Conservation (phyloP, 1,140 invertebrate genomes). For the Piezodorus guildinii region DNA sequence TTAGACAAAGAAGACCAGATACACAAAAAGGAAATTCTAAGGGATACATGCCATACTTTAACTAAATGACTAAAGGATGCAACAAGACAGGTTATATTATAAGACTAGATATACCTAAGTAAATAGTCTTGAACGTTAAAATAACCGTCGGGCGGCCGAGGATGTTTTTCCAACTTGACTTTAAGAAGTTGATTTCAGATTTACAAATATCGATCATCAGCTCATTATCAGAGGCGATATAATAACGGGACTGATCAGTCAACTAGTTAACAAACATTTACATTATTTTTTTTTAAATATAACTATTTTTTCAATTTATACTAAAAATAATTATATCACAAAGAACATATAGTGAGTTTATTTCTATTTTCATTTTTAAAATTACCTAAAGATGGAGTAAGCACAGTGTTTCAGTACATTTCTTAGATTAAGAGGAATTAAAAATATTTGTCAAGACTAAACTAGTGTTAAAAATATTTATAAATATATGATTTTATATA, state of each 20-base stretch:
- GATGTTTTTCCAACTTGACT: conserved; percentile 90
- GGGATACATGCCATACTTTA: neutral
- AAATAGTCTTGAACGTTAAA: conserved; percentile 73
- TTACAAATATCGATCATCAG: conserved; percentile 95
- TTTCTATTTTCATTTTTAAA: too few species aligned
- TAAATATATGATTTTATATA: too few species aligned
- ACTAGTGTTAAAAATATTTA: too few species aligned
- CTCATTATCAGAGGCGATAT: conserved; percentile 93
- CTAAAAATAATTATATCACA: too few species aligned
- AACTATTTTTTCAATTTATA: too few species aligned
- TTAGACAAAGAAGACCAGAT: neutral
- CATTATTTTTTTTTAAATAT: neutral
- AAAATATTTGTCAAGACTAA: too few species aligned
- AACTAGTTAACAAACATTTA: conserved; percentile 50
- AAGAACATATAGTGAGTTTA: too few species aligned
- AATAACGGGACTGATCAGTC: conserved; percentile 89
- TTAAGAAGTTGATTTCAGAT: conserved; percentile 91
- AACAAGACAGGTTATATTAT: conserved; percentile 4
- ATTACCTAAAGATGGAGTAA: too few species aligned
- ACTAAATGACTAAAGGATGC: neutral
- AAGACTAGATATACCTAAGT: conserved; percentile 68
- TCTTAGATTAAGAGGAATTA: too few species aligned
- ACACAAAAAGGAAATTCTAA: neutral
- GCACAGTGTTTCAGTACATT: too few species aligned
- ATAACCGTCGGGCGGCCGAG: conserved; percentile 81